phyloP scores from a whole-genome alignment of 2,888 invertebrate species.

The Acanthosepion lycidas region DNA sequence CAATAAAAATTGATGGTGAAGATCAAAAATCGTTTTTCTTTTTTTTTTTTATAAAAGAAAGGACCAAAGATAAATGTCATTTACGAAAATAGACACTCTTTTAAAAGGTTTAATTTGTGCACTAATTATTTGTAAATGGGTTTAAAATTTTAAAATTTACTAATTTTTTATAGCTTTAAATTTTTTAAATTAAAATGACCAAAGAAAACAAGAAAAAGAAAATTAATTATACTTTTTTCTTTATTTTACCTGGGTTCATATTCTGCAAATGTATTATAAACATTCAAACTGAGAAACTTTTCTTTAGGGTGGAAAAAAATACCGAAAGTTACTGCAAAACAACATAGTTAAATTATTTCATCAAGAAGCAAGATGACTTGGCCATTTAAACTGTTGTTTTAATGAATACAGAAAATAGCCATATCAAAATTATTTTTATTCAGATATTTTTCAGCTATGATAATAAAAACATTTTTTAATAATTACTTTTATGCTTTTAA shows the following conservation, averaged over 20 bases:
- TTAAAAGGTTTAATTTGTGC: conserved; percentile 33
- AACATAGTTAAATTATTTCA: not conserved
- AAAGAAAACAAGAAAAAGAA: not conserved
- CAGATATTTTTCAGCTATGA: not conserved
- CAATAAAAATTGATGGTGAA: not conserved
- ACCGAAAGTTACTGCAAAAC: not conserved
- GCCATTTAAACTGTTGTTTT: not conserved
- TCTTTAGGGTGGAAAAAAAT: not conserved
- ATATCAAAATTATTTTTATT: not conserved
- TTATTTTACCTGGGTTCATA: not conserved
- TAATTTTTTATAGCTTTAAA: not conserved
- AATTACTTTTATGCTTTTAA: not conserved
- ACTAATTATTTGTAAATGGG: not conserved
- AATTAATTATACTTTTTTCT: not conserved
- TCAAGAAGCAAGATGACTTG: not conserved
- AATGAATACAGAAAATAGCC: not conserved
- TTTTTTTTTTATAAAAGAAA: not conserved
- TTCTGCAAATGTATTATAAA: not conserved
- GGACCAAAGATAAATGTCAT: conserved; percentile 5
- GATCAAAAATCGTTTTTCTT: not conserved
- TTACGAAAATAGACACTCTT: conserved; percentile 9
- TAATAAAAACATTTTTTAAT: not conserved
- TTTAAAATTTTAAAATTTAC: not conserved
- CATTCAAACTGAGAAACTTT: not conserved
- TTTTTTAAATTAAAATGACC: not conserved